These are phyloP conservation scores for Pemphredon lugubris DNA, from an alignment of 2,888 invertebrate genomes.

Conservation along the genomic window DNA sequence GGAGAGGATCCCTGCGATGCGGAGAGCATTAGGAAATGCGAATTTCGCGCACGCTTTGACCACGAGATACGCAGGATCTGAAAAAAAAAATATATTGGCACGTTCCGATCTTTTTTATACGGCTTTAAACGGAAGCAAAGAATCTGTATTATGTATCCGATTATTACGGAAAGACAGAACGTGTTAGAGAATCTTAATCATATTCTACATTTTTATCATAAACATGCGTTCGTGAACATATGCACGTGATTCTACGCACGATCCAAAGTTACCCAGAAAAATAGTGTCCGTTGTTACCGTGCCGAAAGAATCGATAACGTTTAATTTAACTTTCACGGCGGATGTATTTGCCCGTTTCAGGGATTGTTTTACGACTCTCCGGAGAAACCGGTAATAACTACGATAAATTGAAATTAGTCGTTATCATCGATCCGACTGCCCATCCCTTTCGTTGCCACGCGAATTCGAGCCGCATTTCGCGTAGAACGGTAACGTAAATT, in stretches of 20 bases:
- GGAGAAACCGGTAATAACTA: constrained; percentile 33
- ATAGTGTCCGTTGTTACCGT: too few relatives aligned
- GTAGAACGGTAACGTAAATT: constrained; percentile 1
- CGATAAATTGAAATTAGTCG: constrained; percentile 71
- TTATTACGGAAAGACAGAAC: too few relatives aligned
- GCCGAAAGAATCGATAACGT: constrained; percentile 33
- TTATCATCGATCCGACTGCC: constrained; percentile 53
- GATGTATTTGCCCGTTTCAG: constrained; percentile 13
- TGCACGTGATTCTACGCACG: neutral
- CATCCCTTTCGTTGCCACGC: neutral
- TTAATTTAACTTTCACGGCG: constrained; percentile 6
- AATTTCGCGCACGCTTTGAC: too few relatives aligned
- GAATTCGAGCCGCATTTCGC: neutral
- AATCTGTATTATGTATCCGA: too few relatives aligned
- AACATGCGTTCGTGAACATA: too few relatives aligned
- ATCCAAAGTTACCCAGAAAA: constrained; percentile 13
- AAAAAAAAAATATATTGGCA: too few relatives aligned
- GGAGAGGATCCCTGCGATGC: neutral
- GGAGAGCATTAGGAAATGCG: too few relatives aligned
- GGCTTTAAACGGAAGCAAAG: too few relatives aligned
- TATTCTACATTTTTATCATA: too few relatives aligned
- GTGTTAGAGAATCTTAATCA: too few relatives aligned
- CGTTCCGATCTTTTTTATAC: too few relatives aligned
- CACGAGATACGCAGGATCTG: too few relatives aligned
- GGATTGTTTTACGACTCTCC: constrained; percentile 41